Evolutionary conservation across 1,140 invertebrate species (phyloP).

Genomic region (Colletes latitarsis): DNA sequence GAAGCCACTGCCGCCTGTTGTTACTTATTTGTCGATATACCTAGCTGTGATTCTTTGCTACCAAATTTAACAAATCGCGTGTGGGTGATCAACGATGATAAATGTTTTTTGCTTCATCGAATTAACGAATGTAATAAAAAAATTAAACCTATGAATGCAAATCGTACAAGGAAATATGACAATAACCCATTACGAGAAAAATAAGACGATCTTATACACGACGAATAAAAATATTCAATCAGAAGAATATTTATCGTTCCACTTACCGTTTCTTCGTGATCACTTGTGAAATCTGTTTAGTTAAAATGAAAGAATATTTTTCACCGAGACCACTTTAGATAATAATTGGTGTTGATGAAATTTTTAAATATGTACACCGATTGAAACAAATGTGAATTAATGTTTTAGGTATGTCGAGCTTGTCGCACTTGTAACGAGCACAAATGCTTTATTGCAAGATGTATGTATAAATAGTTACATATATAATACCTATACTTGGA

Average conservation of each 20-base stretch:
- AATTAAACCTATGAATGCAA: constrained; percentile 24
- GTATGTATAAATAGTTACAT: constrained; percentile 59
- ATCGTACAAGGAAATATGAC: constrained; percentile 55
- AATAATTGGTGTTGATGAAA: constrained; percentile 38
- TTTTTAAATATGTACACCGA: constrained; percentile 38
- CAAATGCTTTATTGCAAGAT: constrained; percentile 57
- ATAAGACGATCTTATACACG: constrained; percentile 20
- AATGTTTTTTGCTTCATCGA: constrained; percentile 38
- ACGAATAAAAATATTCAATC: constrained; percentile 34
- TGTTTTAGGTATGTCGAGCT: constrained; percentile 49
- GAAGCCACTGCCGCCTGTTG: constrained; percentile 64
- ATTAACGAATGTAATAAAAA: constrained; percentile 38
- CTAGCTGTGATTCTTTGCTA: constrained; percentile 69
- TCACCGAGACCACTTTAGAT: constrained; percentile 15
- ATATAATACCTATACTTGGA: constrained; percentile 49
- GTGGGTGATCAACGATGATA: constrained; percentile 48
- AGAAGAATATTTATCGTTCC: constrained; percentile 36
- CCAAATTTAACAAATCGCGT: constrained; percentile 61
- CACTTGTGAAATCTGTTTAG: constrained; percentile 30
- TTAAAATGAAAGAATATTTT: constrained; percentile 21
- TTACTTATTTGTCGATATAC: constrained; percentile 66
- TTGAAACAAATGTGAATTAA: constrained; percentile 24
- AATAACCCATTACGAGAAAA: constrained; percentile 48
- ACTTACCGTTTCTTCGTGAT: constrained; percentile 40
- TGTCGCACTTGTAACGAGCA: constrained; percentile 48